phyloP scores from a whole-genome alignment of 2,888 invertebrate species.

The Caenorhabditis sp. region DNA sequence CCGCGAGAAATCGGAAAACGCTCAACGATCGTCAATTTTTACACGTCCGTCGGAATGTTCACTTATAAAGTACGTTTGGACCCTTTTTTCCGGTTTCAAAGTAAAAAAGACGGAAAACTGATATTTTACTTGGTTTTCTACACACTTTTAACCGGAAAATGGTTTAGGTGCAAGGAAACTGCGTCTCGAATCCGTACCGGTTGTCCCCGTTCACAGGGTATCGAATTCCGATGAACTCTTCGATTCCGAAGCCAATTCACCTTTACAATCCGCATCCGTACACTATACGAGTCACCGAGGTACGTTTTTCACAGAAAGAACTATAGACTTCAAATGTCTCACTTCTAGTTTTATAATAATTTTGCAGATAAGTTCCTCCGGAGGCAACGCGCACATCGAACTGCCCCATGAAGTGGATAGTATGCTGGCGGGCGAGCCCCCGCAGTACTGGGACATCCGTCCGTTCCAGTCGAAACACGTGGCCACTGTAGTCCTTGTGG shows the following conservation, averaged over 20 bases:
- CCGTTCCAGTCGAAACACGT: constrained; percentile 63
- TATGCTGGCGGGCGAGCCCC: constrained; percentile 87
- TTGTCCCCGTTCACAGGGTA: constrained; percentile 92
- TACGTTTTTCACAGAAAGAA: too few relatives aligned
- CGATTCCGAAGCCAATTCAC: constrained; percentile 84
- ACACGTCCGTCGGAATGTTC: constrained; percentile 93
- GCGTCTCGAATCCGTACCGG: constrained; percentile 91
- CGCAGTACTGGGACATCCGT: constrained; percentile 85
- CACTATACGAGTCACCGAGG: constrained; percentile 86
- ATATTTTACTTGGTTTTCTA: too few relatives aligned
- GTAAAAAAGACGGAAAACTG: too few relatives aligned
- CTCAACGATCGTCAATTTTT: constrained; percentile 90
- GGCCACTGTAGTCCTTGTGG: constrained; percentile 53
- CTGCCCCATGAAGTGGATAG: constrained; percentile 84
- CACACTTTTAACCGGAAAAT: too few relatives aligned
- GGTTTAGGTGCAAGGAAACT: constrained; percentile 82
- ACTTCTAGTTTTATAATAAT: background rate
- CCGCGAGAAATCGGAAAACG: constrained; percentile 91
- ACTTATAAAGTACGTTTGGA: constrained; percentile 80
- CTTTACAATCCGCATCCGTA: constrained; percentile 94
- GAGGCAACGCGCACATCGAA: constrained; percentile 91
- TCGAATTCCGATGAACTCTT: constrained; percentile 91
- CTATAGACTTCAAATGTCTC: too few relatives aligned
- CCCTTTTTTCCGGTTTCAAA: too few relatives aligned
- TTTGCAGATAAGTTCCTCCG: constrained; percentile 82